These are phyloP conservation scores for Aelia acuminata DNA, from an alignment of 2,888 invertebrate species.

Conservation along the genomic window DNA sequence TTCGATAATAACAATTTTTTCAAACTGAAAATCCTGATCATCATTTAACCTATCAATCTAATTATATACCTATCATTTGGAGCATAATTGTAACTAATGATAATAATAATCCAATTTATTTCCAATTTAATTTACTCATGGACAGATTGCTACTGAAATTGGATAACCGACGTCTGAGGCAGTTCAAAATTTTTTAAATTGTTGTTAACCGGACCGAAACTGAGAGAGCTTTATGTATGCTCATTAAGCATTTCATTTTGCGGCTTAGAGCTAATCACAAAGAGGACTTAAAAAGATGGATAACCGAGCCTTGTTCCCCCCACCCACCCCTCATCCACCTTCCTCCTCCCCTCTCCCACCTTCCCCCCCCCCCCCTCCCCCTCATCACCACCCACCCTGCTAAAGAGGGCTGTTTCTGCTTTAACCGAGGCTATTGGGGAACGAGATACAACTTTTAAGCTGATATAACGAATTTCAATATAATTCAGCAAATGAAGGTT, in stretches of 20 bases:
- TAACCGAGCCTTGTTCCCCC: background rate
- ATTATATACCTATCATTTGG: no score
- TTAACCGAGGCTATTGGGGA: background rate
- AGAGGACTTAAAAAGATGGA: slow-evolving; percentile 13
- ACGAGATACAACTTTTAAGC: background rate
- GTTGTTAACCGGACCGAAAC: background rate
- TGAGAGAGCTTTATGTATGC: background rate
- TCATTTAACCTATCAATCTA: no score
- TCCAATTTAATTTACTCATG: no score
- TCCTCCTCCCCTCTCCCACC: background rate
- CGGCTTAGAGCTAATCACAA: slow-evolving; percentile 14
- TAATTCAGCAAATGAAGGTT: background rate
- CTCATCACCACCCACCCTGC: background rate
- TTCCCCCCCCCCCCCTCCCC: no score
- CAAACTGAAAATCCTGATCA: no score
- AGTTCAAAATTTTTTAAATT: background rate
- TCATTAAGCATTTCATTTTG: slow-evolving; percentile 32
- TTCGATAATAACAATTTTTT: no score
- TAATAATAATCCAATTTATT: no score
- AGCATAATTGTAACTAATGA: no score
- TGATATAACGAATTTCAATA: background rate
- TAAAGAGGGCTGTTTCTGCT: slow-evolving; percentile 10
- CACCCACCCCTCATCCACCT: background rate
- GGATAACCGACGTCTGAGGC: background rate
- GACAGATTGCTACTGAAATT: background rate